Evolutionary conservation across 2,113 vertebrate genomes (phyloP), one percentile per base, ranked within the genome.

Genomic region (Carassius gibelio): DNA sequence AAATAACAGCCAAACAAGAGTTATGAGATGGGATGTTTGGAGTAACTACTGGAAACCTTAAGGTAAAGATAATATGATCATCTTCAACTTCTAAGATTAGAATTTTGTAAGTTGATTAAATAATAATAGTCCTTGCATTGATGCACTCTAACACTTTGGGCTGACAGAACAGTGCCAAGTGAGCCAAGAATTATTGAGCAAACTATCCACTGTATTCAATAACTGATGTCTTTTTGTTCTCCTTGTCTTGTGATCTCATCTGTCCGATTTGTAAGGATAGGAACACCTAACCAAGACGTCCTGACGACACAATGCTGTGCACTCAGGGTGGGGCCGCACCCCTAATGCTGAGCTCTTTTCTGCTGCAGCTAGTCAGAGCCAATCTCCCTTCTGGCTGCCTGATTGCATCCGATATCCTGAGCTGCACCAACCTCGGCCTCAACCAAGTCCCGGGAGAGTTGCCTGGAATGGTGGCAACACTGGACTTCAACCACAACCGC

Each of bases 401-500:
- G 87, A 97, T 96, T 76, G 95, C 96, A 50, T 94, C 96, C 0
- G 98, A 99, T 87, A 94, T 99, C 72, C 92, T 99, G 80, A 99
- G 97, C 94, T 99, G 98, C 91, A 94, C 94, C 74, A 95, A 88
- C 75, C 88, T 88, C 76, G 93, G 61, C 17, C 94, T 98, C 80
- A 91, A 92, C 8, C 36, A 1, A 2, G 91, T 97, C 38, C 98
- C 98, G 0, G 55, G 2, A 0, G 87, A 85, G 0, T 90, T 97
- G 86, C 97, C 96, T 0, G 62, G 82, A 48, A 94, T 92, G 0
- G 88, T 94, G 0, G 93, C 92, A 84, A 96, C 93, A 8, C 91
- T 99, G 91, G 98, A 99, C 82, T 95, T 99, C 71, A 98, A 97
- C 89, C 96, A 99, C 88, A 99, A 99, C 59, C 88, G 23, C 21